Base-by-base conservation (phyloP, 2,797 vertebrate genomes). In the Nannoperca obscura region DNA sequence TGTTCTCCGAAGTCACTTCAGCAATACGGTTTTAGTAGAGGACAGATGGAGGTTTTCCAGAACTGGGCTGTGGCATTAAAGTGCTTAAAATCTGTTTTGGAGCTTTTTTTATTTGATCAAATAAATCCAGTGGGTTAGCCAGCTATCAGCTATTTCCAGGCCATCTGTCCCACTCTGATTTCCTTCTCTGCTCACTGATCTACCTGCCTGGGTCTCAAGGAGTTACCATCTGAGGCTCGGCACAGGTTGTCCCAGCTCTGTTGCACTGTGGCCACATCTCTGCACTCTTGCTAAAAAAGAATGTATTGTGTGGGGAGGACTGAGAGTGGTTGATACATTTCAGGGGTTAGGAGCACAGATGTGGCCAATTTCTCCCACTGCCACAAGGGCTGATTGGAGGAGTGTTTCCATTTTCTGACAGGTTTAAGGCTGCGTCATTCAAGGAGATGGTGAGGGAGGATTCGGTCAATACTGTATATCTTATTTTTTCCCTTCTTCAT, bases 161-260 rank as follows among this genome's bases (percentile, higher is more conserved):
- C 92, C 90, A 91, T 92, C 92, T 92, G 91, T 89, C 86, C 84
- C 34, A 1, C 84, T 88, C 61, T 86, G 86, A 88, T 89, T 84
- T 84, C 80, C 75, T 82, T 74, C 65, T 85, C 78, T 44, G 22
- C 74, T 75, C 81, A 73, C 78, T 79, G 74, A 80, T 85, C 85
- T 89, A 86, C 85, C 89, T 87, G 81, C 71, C 70, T 36, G 55
- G 14, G 58, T 89, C 80, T 87, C 61, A 22, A 78, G 85, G 73
- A 86, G 79, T 78, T 81, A 63, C 61, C 71, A 66, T 83, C 42
- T 62, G 42, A 85, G 61, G 62, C 59, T 78, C 24, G 63, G 80
- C 66, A 67, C 74, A 77, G 68, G 72, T 77, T 74, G 60, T 88
- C 59, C 67, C 71, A 24, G 52, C 63, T 85, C 76, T 50, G 63